A percentile compares a stretch with the other conserved stretches of the same genome.
Conservation (phyloP, 2,113 vertebrate genomes). For the Erythrocercus mccallii region DNA sequence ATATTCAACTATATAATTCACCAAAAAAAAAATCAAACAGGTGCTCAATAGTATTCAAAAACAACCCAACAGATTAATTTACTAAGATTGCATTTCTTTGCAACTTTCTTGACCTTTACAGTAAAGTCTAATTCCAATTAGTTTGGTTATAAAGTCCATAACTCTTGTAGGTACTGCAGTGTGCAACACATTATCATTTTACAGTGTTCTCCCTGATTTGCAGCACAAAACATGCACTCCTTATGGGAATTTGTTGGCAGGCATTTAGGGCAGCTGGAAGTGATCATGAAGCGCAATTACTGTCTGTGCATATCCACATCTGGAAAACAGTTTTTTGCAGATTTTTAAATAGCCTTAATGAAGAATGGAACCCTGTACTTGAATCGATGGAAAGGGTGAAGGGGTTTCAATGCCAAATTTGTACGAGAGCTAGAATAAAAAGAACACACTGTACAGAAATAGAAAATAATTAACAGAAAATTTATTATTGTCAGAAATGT, state of each 20-base stretch:
- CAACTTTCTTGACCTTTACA: slow-evolving; percentile 73
- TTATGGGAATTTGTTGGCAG: slow-evolving; percentile 88
- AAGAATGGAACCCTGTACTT: slow-evolving; percentile 77
- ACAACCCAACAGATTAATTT: slow-evolving; percentile 50
- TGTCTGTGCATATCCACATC: slow-evolving; percentile 91
- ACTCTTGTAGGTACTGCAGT: slow-evolving; percentile 78
- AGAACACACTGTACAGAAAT: slow-evolving; percentile 24
- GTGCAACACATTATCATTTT: slow-evolving; percentile 87
- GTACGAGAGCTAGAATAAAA: slow-evolving; percentile 43
- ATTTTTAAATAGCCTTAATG: slow-evolving; percentile 78
- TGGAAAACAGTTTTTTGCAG: slow-evolving; percentile 86
- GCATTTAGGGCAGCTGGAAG: slow-evolving; percentile 91
- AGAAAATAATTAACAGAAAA: slow-evolving; percentile 43
- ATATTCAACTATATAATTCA: slow-evolving; percentile 31
- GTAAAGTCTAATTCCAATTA: slow-evolving; percentile 79
- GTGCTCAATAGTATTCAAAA: slow-evolving; percentile 46
- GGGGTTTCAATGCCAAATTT: slow-evolving; percentile 53
- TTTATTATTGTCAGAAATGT: slow-evolving; percentile 48
- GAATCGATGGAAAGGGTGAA: slow-evolving; percentile 54
- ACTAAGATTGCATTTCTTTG: slow-evolving; percentile 65
- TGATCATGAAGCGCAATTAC: slow-evolving; percentile 96
- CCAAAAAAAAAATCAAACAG: not conserved
- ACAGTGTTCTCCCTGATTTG: slow-evolving; percentile 85
- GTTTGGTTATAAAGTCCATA: slow-evolving; percentile 82
- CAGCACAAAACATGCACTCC: slow-evolving; percentile 81